Evolutionary conservation across 2,888 invertebrate genomes (phyloP).

Genomic region (Archips crataeganus): DNA sequence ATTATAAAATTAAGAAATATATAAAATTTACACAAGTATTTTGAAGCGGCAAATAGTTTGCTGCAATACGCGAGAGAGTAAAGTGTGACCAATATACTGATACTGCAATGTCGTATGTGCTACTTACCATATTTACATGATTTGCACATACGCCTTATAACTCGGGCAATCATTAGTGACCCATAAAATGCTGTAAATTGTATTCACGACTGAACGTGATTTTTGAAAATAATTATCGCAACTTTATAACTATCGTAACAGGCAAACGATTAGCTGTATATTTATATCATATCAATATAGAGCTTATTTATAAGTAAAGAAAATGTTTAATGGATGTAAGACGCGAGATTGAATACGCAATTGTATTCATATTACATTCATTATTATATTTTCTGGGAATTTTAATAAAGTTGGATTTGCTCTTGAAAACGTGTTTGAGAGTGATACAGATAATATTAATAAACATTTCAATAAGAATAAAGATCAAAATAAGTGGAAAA

Average conservation of each 20-base stretch:
- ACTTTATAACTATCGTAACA: background rate
- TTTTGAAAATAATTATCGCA: background rate
- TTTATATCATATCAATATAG: background rate
- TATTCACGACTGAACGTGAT: background rate
- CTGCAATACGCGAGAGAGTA: constrained; percentile 6
- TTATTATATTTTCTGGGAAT: constrained; percentile 62
- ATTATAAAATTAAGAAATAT: constrained; percentile 27
- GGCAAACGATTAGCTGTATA: background rate
- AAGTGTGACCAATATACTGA: constrained; percentile 27
- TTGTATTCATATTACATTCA: constrained; percentile 69
- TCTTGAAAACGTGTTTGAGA: constrained; percentile 18
- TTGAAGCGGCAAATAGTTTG: constrained; percentile 14
- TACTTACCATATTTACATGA: constrained; percentile 3
- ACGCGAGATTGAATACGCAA: constrained; percentile 76
- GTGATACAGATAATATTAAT: background rate
- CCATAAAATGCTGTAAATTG: background rate
- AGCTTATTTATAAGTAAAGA: constrained; percentile 25
- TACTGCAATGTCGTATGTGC: background rate
- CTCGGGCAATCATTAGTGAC: constrained; percentile 1
- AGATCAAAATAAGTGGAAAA: background rate
- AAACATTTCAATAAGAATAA: background rate
- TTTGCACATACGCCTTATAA: constrained; percentile 1
- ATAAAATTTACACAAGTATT: constrained; percentile 15
- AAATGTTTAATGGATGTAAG: constrained; percentile 69
- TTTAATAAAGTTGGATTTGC: constrained; percentile 33